Conservation (phyloP, 2,888 invertebrate genomes). For the Cylloceria caligata region DNA sequence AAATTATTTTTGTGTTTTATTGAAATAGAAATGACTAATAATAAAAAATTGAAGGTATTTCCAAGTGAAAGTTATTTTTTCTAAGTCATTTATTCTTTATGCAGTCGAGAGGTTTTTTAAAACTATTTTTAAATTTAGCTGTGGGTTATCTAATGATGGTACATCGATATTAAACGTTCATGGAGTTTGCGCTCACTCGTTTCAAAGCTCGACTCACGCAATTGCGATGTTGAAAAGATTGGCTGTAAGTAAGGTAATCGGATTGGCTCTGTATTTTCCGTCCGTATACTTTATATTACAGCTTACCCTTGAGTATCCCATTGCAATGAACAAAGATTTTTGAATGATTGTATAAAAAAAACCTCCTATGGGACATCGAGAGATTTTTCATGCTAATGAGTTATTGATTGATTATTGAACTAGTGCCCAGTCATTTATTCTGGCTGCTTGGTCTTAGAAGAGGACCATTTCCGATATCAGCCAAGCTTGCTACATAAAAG, state of each 20-base stretch:
- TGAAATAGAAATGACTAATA: too few relatives aligned
- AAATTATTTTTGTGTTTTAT: too few relatives aligned
- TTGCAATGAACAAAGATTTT: background rate
- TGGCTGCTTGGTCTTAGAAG: too few relatives aligned
- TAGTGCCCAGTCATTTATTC: background rate
- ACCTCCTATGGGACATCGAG: background rate
- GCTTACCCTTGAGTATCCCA: background rate
- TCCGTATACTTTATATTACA: conserved; percentile 41
- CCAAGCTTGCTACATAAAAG: too few relatives aligned
- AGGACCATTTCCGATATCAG: too few relatives aligned
- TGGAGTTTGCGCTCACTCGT: conserved; percentile 8
- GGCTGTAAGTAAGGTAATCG: conserved; percentile 64
- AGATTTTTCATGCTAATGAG: background rate
- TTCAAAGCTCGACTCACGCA: conserved; percentile 20
- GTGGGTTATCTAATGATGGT: background rate
- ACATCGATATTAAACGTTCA: conserved; percentile 19
- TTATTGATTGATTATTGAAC: background rate
- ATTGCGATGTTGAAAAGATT: conserved; percentile 46
- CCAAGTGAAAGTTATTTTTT: too few relatives aligned
- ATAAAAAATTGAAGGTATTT: too few relatives aligned
- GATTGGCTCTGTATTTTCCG: conserved; percentile 60
- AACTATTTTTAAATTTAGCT: background rate
- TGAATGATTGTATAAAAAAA: background rate
- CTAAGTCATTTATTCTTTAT: too few relatives aligned
- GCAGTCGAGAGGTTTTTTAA: too few relatives aligned